Evolutionary conservation across 30 jellyfish, hydroid and myxozoan species (phyloP).

Genomic region (Aurelia sp.): DNA sequence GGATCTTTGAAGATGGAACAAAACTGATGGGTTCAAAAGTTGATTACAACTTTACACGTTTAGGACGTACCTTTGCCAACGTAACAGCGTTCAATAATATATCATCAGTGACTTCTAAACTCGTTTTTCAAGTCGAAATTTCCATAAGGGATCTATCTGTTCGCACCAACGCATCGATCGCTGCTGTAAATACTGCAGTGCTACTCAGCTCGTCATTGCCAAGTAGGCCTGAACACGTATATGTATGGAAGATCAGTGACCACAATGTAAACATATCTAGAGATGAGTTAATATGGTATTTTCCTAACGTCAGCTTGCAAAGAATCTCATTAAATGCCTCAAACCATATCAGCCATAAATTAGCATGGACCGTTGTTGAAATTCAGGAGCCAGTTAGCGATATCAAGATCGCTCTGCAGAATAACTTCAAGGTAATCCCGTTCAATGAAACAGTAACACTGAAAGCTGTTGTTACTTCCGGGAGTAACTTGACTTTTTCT

Average conservation of each 20-base stretch:
- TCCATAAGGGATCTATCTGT: background rate
- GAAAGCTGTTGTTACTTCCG: conserved; percentile 28
- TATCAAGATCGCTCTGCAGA: background rate
- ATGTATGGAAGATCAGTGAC: conserved; percentile 33
- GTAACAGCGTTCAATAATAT: conserved; percentile 59
- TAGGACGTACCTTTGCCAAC: conserved; percentile 32
- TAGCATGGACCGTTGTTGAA: conserved; percentile 3
- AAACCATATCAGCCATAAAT: conserved; percentile 36
- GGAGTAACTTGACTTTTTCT: conserved; percentile 46
- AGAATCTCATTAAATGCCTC: conserved; percentile 7
- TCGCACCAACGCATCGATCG: conserved; percentile 13
- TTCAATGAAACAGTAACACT: conserved; percentile 53
- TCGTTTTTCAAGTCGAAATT: conserved; percentile 24
- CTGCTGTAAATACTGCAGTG: conserved; percentile 14
- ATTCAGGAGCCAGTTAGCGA: conserved; percentile 50
- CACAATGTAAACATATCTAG: background rate
- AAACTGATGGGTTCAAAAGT: background rate
- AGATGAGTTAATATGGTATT: background rate
- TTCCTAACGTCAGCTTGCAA: conserved; percentile 17
- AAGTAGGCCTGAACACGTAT: conserved; percentile 36
- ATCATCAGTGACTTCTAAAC: conserved; percentile 5
- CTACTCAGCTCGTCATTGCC: conserved; percentile 12
- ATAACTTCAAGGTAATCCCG: background rate
- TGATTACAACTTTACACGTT: background rate
- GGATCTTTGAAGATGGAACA: conserved; percentile 27